These are phyloP conservation scores for Hirundo rustica DNA, from an alignment of 2,797 vertebrate species.

Conservation along the genomic window DNA sequence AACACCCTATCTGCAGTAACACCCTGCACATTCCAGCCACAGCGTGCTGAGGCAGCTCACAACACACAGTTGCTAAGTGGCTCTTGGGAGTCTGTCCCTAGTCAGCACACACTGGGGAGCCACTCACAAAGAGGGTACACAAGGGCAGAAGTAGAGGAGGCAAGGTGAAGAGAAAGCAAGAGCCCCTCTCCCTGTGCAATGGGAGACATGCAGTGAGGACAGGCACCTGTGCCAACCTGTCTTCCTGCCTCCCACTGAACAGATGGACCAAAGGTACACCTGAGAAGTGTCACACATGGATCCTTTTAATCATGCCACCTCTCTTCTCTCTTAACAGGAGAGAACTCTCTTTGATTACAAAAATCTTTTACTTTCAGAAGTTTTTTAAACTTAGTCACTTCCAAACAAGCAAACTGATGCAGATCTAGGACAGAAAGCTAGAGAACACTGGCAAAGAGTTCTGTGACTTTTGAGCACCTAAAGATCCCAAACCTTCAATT, in stretches of 20 bases:
- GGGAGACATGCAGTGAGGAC: not conserved
- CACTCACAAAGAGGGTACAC: not conserved
- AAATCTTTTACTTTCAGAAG: not conserved
- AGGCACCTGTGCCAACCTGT: fast-evolving
- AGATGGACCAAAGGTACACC: not conserved
- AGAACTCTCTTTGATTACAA: not conserved
- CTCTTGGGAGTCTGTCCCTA: too few species aligned
- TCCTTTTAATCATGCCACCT: not conserved
- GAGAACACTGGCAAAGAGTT: not conserved
- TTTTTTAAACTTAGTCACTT: not conserved
- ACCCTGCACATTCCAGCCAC: not conserved
- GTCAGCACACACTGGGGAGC: not conserved
- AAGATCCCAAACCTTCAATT: not conserved
- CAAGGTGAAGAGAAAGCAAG: fast-evolving
- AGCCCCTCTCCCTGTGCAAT: not conserved
- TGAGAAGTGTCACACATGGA: not conserved
- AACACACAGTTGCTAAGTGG: not conserved
- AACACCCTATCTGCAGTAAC: not conserved
- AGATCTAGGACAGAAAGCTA: not conserved
- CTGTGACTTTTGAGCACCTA: not conserved
- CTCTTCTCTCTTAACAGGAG: not conserved
- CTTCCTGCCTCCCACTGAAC: fast-evolving
- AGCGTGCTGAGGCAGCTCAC: not conserved
- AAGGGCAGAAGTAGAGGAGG: not conserved
- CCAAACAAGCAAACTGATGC: not conserved